phyloP scores from a whole-genome alignment of 1,140 invertebrate genomes.

The Nixonia krombeini region DNA sequence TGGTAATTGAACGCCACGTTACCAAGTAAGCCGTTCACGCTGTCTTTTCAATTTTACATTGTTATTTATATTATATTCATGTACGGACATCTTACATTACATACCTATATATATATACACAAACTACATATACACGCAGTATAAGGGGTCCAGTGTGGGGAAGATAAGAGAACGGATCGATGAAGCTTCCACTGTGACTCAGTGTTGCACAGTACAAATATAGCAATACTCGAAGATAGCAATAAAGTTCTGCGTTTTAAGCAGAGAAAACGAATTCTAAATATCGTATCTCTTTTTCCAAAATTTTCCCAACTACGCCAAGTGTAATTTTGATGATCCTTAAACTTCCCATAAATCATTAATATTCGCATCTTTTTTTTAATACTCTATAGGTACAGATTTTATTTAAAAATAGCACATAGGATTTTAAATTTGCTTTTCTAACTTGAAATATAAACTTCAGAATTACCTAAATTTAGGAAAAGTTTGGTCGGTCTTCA shows the following conservation, averaged over 20 bases:
- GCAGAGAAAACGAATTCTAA: conserved; percentile 35
- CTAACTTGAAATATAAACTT: no score
- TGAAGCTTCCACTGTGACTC: neutral
- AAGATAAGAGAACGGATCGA: neutral
- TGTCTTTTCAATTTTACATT: conserved; percentile 48
- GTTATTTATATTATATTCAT: conserved; percentile 23
- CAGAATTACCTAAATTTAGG: no score
- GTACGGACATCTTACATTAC: neutral
- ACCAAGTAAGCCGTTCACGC: conserved; percentile 55
- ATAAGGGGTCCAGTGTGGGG: conserved; percentile 2
- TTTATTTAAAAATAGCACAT: no score
- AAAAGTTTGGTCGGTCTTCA: no score
- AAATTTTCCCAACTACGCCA: neutral
- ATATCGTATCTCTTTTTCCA: conserved; percentile 16
- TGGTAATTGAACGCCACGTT: conserved; percentile 52
- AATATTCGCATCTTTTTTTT: conserved; percentile 5
- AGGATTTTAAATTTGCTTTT: no score
- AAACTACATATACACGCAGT: conserved; percentile 7
- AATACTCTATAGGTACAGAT: no score
- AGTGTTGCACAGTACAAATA: conserved; percentile 21
- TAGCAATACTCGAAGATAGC: conserved; percentile 24
- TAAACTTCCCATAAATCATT: conserved; percentile 17
- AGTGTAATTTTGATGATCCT: neutral
- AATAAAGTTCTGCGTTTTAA: conserved; percentile 49
- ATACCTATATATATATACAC: conserved; percentile 1